Percentiles rank a stretch among this genome's conserved stretches.
phyloP scores from a whole-genome alignment of 2,113 vertebrate genomes.

The Vulpes ferrilata region DNA sequence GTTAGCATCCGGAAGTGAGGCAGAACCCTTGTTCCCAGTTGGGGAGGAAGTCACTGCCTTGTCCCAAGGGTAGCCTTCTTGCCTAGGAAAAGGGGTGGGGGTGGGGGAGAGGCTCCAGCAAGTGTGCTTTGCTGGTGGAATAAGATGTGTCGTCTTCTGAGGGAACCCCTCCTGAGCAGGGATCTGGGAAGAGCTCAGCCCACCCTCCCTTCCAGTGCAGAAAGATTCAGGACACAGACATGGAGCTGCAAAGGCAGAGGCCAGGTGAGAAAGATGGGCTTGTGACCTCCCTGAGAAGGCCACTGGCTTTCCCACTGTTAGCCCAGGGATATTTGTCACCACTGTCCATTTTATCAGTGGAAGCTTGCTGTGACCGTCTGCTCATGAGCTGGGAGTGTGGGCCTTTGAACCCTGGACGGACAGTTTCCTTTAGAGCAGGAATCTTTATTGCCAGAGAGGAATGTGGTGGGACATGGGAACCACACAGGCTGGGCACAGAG shows the following conservation, averaged over 20 bases:
- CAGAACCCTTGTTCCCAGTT: neutral
- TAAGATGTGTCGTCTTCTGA: neutral
- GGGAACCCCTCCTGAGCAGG: neutral
- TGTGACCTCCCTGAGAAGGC: neutral
- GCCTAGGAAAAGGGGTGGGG: neutral
- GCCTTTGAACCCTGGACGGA: neutral
- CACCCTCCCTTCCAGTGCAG: too few species aligned
- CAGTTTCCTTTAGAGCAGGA: neutral
- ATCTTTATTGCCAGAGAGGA: neutral
- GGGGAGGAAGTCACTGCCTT: neutral
- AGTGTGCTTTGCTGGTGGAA: rapidly evolving
- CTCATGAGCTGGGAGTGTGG: neutral
- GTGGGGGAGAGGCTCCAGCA: rapidly evolving
- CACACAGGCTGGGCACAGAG: rapidly evolving
- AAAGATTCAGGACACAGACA: neutral
- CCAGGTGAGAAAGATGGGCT: neutral
- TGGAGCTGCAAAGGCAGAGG: neutral
- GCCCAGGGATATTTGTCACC: rapidly evolving
- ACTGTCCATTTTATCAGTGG: too few species aligned
- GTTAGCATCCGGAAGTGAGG: neutral
- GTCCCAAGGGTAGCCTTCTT: neutral
- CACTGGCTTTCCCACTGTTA: neutral
- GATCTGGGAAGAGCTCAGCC: neutral
- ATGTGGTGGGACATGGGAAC: neutral
- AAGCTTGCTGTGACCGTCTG: neutral